Conservation (phyloP, 2,888 invertebrate genomes). For the Drosophila leonis region DNA sequence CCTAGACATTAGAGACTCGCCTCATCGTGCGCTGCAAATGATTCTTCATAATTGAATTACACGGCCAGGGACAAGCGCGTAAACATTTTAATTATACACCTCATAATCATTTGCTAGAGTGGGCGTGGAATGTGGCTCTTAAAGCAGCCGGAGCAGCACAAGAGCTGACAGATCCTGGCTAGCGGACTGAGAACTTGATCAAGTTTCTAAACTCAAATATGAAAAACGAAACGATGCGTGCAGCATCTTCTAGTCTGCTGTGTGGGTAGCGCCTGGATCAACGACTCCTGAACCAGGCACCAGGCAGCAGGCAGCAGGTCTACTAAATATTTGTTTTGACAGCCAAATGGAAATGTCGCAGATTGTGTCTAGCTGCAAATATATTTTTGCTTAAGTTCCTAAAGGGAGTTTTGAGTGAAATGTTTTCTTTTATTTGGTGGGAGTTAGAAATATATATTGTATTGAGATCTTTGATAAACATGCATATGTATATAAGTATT, state of each 20-base stretch:
- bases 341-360: slow-evolving; percentile 55
- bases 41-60: slow-evolving; percentile 80
- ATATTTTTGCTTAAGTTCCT: background rate
- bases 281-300: slow-evolving; percentile 23
- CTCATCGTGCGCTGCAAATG: slow-evolving; percentile 70
- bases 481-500: background rate
- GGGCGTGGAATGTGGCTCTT: slow-evolving; percentile 27
- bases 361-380: slow-evolving; percentile 16
- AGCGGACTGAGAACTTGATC: slow-evolving; percentile 57
- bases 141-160: slow-evolving; percentile 1
- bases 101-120: slow-evolving; percentile 79
- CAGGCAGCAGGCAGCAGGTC: slow-evolving; percentile 19
- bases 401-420: background rate
- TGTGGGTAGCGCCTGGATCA: slow-evolving; percentile 41
- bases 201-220: slow-evolving; percentile 64
- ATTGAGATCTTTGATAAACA: too few species aligned
- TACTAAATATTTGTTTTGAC: slow-evolving; percentile 61
- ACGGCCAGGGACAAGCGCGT: slow-evolving; percentile 72
- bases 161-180: slow-evolving; percentile 12
- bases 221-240: slow-evolving; percentile 56
- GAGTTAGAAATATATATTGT: too few species aligned
- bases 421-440: too few species aligned
- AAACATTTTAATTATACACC: slow-evolving; percentile 82
- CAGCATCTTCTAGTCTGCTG: slow-evolving; percentile 24
- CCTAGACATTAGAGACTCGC: slow-evolving; percentile 58